Base-by-base conservation (phyloP, 2,888 invertebrate genomes). In the Drosophila barbarae region DNA sequence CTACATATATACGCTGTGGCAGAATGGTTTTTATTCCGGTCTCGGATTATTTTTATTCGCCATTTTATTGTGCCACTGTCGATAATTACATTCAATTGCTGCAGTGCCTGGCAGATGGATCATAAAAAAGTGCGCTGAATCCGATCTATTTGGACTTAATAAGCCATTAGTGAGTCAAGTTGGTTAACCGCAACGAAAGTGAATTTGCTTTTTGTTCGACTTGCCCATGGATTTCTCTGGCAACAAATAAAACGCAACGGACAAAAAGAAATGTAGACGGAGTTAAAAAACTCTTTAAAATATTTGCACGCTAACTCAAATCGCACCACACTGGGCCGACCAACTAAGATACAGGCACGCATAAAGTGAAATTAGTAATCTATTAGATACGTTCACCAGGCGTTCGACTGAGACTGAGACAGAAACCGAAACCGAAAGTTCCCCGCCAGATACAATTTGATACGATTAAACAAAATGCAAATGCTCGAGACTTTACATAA, bases 101-200 rank as follows among this genome's bases (percentile, higher is more conserved):
- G 76, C 74, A 72, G 69, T 80, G 66, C 64, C 71, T 61, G 72
- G 76, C 76, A 76, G 77, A 83, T 83, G 67, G 78, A 72, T 61
- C 38, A 41, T 54, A 60, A 63, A 65, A 53, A 71, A 66, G 66
- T 65, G 73, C 63, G 21, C 35, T 68, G 72, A 80, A 79, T 66
- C 55, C 81, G 74, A 83, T 81, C 81, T 76, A 77, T 77, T 79
- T 81, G 81, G 76, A 78, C 64, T 80, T 80, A 80, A 80, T 83
- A 83, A 80, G 79, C 84, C 76, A 83, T 80, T 77, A 84, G 79
- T 83, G 71, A 77, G 81, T 69, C 74, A 69, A 57, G 79, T 81
- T 80, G 78, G 84, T 81, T 84, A 84, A 71, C 80, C 80, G 80
- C 84, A 81, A 81, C 70, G 82, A 81, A 80, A 80, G 84, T 78